Conservation (phyloP, 2,113 vertebrate species). For the Accipiter virgatus region DNA sequence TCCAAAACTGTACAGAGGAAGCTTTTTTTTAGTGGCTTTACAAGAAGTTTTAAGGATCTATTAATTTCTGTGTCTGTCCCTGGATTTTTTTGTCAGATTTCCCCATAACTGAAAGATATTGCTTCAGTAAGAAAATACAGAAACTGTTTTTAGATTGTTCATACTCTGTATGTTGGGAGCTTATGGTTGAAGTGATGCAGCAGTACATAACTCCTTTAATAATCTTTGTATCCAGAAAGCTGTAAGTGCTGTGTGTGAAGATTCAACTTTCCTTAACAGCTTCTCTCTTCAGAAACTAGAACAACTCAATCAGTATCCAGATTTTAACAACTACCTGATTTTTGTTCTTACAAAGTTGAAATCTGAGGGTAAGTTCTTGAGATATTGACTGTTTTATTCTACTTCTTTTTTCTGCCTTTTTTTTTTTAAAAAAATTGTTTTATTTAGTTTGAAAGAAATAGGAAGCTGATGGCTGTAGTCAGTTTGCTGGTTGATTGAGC, state of each 20-base stretch:
- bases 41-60: not conserved
- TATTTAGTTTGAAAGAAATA: not conserved
- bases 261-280: slow-evolving; percentile 77
- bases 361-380: slow-evolving; percentile 87
- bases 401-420: not conserved
- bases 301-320: slow-evolving; percentile 95
- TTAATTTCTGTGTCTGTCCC: not conserved
- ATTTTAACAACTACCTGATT: slow-evolving; percentile 98
- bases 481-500: not conserved
- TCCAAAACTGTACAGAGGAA: not conserved
- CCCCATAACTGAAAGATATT: not conserved
- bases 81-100: not conserved
- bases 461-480: not conserved
- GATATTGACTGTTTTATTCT: not conserved
- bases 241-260: not conserved
- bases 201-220: not conserved
- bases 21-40: not conserved
- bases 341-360: slow-evolving; percentile 96
- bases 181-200: not conserved
- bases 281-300: slow-evolving; percentile 88
- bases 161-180: not conserved
- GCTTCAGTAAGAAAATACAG: not conserved
- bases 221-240: not conserved
- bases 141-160: not conserved
- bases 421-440: not conserved